These are phyloP conservation scores for Gallinago jamesoni DNA, from an alignment of 2,113 vertebrate species.

Conservation along the genomic window DNA sequence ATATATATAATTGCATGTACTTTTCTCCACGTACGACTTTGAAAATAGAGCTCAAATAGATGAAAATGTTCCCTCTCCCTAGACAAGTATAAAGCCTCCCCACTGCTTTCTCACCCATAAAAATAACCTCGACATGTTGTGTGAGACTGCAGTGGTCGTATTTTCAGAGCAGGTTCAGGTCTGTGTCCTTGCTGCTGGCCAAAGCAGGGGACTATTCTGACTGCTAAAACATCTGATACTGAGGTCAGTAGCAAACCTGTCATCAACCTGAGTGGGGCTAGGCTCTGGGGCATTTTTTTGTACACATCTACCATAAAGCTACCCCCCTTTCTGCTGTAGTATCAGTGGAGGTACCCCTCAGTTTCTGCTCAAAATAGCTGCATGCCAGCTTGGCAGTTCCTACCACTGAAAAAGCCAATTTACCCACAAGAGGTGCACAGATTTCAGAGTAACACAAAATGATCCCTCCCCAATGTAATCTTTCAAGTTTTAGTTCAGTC, in stretches of 20 bases:
- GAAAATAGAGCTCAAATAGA: neutral
- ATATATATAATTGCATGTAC: neutral
- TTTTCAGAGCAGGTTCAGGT: constrained; percentile 3
- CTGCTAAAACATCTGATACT: neutral
- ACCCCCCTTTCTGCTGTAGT: neutral
- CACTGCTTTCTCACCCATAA: neutral
- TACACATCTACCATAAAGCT: neutral
- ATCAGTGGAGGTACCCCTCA: neutral
- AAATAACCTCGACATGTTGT: neutral
- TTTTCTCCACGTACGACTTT: neutral
- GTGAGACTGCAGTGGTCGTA: neutral
- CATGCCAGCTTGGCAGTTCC: neutral
- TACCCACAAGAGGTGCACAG: neutral
- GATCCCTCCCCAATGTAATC: neutral
- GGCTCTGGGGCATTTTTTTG: neutral
- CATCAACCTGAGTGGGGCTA: rapidly evolving
- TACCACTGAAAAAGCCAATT: neutral
- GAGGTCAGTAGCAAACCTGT: neutral
- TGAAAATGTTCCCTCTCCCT: neutral
- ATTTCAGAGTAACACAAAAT: neutral
- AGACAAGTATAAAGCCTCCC: constrained; percentile 10
- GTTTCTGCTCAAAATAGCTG: neutral
- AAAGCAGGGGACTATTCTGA: rapidly evolving
- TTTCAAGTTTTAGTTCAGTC: neutral
- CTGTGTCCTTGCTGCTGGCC: neutral